phyloP scores from a whole-genome alignment of 1,140 invertebrate species.

The Bombus sibiricus region DNA sequence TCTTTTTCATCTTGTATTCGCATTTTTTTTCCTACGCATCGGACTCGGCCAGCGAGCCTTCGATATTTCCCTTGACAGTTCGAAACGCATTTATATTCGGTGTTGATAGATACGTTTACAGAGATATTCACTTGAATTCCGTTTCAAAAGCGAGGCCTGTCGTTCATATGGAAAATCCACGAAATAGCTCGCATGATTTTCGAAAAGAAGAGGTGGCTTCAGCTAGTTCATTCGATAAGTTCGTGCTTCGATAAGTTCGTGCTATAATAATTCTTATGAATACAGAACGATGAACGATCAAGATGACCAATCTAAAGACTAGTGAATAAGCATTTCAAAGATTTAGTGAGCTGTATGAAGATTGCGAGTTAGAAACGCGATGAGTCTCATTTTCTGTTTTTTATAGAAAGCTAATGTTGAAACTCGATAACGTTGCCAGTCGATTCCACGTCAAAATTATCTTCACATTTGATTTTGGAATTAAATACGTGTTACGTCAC shows the following conservation, averaged over 20 bases:
- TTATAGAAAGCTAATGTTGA: too few species aligned
- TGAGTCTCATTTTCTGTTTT: too few species aligned
- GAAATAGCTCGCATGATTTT: background rate
- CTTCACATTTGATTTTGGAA: too few species aligned
- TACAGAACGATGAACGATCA: too few species aligned
- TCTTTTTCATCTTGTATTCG: background rate
- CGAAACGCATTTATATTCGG: conserved; percentile 1
- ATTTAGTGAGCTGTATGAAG: too few species aligned
- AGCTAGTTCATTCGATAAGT: background rate
- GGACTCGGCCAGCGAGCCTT: background rate
- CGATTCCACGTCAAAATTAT: too few species aligned
- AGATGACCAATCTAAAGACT: too few species aligned
- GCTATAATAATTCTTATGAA: background rate
- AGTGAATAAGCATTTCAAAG: too few species aligned
- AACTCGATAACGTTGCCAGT: too few species aligned
- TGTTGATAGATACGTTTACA: background rate
- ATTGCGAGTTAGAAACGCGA: too few species aligned
- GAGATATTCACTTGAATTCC: background rate
- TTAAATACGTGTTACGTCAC: too few species aligned
- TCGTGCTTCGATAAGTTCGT: too few species aligned
- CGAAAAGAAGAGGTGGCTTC: background rate
- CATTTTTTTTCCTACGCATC: background rate
- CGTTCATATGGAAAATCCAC: background rate
- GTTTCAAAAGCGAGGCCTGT: background rate
- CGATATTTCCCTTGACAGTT: conserved; percentile 3